phyloP scores from a whole-genome alignment of 2,797 vertebrate species.

The Bradypus variegatus region DNA sequence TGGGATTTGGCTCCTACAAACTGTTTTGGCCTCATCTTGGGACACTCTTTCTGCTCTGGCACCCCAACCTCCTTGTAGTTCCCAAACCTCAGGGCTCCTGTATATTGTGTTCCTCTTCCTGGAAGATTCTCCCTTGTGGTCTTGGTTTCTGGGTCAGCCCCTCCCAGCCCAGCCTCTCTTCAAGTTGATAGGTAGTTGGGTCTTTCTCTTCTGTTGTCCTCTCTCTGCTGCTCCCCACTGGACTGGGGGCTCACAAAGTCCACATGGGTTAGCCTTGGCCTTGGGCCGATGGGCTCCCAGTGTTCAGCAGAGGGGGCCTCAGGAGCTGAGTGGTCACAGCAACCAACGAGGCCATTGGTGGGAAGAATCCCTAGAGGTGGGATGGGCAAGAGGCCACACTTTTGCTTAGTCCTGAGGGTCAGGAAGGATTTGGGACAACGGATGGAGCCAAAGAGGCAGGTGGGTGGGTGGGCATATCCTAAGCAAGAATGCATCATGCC shows the following conservation, averaged over 20 bases:
- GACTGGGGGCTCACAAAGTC: background rate
- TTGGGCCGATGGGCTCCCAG: background rate
- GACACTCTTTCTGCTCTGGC: background rate
- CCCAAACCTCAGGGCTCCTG: background rate
- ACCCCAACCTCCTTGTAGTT: background rate
- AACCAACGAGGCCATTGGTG: background rate
- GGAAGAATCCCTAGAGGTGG: background rate
- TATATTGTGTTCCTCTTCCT: background rate
- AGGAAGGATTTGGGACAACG: background rate
- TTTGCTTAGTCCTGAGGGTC: background rate
- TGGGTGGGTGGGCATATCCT: background rate
- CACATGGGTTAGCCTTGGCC: background rate
- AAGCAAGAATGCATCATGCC: background rate
- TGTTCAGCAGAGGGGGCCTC: background rate
- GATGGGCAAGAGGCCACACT: background rate
- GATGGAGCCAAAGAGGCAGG: too few relatives aligned
- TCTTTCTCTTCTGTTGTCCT: background rate
- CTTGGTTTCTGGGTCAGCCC: background rate
- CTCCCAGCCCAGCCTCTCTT: background rate
- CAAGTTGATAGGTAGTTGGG: background rate
- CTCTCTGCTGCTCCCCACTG: background rate
- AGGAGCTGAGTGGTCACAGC: background rate
- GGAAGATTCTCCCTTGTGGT: background rate
- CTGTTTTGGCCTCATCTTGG: background rate
- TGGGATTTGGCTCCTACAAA: background rate